phyloP scores from a whole-genome alignment of 2,888 invertebrate species.

The Cheilosia pagana region DNA sequence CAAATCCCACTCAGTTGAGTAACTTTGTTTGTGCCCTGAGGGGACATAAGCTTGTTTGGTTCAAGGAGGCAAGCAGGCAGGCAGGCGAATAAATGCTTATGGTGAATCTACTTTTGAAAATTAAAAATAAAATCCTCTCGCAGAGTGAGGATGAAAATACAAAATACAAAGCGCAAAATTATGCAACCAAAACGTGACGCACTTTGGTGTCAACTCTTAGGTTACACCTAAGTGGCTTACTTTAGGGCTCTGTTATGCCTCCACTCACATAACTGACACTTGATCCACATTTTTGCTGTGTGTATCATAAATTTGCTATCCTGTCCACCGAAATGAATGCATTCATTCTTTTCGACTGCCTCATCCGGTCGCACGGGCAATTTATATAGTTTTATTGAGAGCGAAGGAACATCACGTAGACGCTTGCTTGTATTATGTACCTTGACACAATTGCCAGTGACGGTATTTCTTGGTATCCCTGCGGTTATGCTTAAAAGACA shows the following conservation, averaged over 20 bases:
- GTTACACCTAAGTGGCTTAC: slow-evolving; percentile 49
- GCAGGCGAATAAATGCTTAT: slow-evolving; percentile 18
- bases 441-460: slow-evolving; percentile 53
- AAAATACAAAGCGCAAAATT: slow-evolving; percentile 29
- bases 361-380: slow-evolving; percentile 3
- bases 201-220: slow-evolving; percentile 42
- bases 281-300: slow-evolving; percentile 44
- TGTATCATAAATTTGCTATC: slow-evolving; percentile 17
- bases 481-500: slow-evolving; percentile 46
- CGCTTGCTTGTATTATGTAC: not conserved
- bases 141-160: not conserved
- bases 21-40: slow-evolving; percentile 66
- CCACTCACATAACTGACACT: slow-evolving; percentile 39
- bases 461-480: slow-evolving; percentile 10
- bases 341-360: slow-evolving; percentile 3
- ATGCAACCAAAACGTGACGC: slow-evolving; percentile 66
- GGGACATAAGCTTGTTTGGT: slow-evolving; percentile 61
- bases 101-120: slow-evolving; percentile 65
- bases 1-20: slow-evolving; percentile 74
- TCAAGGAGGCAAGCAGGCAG: slow-evolving; percentile 29
- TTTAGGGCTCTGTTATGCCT: slow-evolving; percentile 38
- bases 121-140: slow-evolving; percentile 60
- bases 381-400: slow-evolving; percentile 40
- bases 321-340: slow-evolving; percentile 23
- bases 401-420: slow-evolving; percentile 36